Conservation (phyloP, 2,113 vertebrate genomes). For the Neogale vison region DNA sequence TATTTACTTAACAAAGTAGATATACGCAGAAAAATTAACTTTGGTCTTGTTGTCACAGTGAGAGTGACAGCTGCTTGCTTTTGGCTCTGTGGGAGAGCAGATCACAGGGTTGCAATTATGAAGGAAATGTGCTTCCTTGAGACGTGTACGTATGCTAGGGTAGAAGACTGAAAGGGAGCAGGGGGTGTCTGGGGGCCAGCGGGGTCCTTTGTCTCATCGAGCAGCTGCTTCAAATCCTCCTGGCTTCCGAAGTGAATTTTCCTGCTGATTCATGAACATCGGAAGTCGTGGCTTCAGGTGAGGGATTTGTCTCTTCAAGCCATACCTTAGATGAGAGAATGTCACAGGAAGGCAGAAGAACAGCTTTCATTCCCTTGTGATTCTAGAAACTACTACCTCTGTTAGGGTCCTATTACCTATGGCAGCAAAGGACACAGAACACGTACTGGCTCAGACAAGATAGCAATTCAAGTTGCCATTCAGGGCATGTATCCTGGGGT, state of each 20-base stretch:
- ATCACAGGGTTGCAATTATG: rapidly evolving
- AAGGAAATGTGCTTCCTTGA: not conserved
- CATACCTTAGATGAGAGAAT: not conserved
- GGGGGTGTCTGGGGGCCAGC: too few species aligned
- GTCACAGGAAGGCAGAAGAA: not conserved
- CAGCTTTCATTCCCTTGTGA: not conserved
- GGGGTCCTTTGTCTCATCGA: not conserved
- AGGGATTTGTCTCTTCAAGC: not conserved
- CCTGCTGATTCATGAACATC: not conserved
- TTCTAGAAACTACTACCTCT: not conserved
- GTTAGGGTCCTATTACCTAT: not conserved
- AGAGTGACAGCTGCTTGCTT: not conserved
- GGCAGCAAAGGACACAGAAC: not conserved
- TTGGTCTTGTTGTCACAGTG: not conserved
- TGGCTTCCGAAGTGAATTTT: not conserved
- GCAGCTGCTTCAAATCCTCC: not conserved
- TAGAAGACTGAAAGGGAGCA: rapidly evolving
- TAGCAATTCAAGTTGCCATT: too few species aligned
- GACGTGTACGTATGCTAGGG: too few species aligned
- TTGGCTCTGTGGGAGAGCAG: not conserved
- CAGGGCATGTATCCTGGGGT: not conserved
- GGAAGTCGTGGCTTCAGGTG: not conserved
- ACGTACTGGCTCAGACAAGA: not conserved
- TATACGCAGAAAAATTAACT: slow-evolving; percentile 7
- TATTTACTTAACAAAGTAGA: not conserved